Conservation (phyloP, 2,888 invertebrate genomes). For the Melieria picta region DNA sequence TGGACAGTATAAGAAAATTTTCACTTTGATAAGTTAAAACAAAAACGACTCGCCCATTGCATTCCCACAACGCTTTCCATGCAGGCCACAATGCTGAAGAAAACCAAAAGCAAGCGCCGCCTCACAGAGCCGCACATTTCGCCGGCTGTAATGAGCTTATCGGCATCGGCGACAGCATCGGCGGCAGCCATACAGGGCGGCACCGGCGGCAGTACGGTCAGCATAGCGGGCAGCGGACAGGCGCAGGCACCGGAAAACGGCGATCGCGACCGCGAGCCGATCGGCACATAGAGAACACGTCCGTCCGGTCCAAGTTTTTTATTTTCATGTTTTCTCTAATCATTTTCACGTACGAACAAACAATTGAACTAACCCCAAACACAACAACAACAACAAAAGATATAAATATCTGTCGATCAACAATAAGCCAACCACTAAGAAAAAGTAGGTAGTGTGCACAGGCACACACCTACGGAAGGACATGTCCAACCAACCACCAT, state of each 20-base stretch:
- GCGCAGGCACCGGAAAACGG: slow-evolving; percentile 47
- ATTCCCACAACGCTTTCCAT: slow-evolving; percentile 39
- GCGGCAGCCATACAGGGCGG: slow-evolving; percentile 49
- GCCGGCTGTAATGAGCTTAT: slow-evolving; percentile 61
- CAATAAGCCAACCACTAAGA: neutral
- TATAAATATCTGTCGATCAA: neutral
- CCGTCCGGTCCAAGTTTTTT: slow-evolving; percentile 66
- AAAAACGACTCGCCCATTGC: no score
- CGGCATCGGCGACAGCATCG: slow-evolving; percentile 51
- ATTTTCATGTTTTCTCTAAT: slow-evolving; percentile 66
- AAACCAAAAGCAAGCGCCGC: slow-evolving; percentile 97
- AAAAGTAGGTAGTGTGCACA: no score
- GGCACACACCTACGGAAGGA: no score
- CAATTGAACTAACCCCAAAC: slow-evolving; percentile 25
- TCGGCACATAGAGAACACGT: slow-evolving; percentile 63
- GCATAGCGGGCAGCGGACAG: slow-evolving; percentile 49
- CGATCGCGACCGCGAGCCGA: slow-evolving; percentile 68
- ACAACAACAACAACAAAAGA: slow-evolving; percentile 16
- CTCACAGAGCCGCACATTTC: slow-evolving; percentile 85
- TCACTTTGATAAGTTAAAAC: no score
- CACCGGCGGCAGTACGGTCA: slow-evolving; percentile 25
- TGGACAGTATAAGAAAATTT: no score
- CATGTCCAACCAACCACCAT: no score
- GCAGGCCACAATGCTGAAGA: slow-evolving; percentile 99
- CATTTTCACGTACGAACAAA: slow-evolving; percentile 23